Conservation (phyloP, 2,888 invertebrate species). For the Orthonevra nobilis region DNA sequence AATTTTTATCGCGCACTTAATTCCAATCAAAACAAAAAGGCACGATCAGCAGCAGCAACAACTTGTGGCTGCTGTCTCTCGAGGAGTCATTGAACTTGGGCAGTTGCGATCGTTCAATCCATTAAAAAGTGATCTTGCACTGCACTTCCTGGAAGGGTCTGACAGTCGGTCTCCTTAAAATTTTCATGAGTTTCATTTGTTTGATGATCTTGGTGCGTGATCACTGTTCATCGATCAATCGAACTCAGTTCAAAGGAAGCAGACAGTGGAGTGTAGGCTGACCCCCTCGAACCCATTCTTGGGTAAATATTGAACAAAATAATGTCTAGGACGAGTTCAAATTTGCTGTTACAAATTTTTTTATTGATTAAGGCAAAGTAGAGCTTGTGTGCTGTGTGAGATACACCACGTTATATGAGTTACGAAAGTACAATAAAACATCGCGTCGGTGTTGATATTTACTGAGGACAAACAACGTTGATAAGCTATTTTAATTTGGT, state of each 20-base stretch:
- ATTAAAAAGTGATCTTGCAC: constrained; percentile 3
- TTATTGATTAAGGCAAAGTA: constrained; percentile 3
- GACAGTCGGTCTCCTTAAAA: not conserved
- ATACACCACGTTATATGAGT: constrained; percentile 31
- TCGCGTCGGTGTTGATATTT: constrained; percentile 37
- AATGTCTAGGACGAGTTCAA: constrained; percentile 25
- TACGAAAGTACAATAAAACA: constrained; percentile 40
- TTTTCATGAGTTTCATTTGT: constrained; percentile 21
- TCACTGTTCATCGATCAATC: constrained; percentile 56
- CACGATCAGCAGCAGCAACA: no score
- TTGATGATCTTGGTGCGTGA: constrained; percentile 42
- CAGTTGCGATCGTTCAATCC: not conserved
- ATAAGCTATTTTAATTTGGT: no score
- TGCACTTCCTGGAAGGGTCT: constrained; percentile 21
- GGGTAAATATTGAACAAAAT: constrained; percentile 55
- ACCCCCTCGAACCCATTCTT: not conserved
- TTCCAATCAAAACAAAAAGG: constrained; percentile 16
- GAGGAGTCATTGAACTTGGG: constrained; percentile 50
- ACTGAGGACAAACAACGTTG: constrained; percentile 21
- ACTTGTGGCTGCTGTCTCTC: constrained; percentile 11
- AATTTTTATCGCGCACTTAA: constrained; percentile 16
- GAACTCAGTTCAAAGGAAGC: constrained; percentile 26
- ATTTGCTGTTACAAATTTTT: constrained; percentile 37
- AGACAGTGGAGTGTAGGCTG: constrained; percentile 29
- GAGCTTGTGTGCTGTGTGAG: not conserved